Percentiles rank a stretch among this genome's conserved stretches.
These are phyloP conservation scores for Anastrepha ludens DNA, from an alignment of 1,140 invertebrate species.

Conservation along the genomic window DNA sequence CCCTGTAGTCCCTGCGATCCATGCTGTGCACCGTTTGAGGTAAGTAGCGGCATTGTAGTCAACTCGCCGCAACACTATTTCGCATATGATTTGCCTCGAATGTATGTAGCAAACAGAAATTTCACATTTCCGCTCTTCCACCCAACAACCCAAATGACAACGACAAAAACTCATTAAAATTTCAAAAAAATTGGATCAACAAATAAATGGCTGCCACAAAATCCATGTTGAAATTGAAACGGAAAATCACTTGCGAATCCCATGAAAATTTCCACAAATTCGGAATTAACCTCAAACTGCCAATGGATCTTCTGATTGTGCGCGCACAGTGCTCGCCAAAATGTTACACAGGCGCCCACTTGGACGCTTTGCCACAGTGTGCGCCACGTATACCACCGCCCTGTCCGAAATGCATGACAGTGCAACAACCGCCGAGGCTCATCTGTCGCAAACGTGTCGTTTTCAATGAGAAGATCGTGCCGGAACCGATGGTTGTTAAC, in stretches of 20 bases:
- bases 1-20: constrained; percentile 67
- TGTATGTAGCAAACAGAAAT: constrained; percentile 39
- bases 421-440: constrained; percentile 69
- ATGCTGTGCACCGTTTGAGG: constrained; percentile 70
- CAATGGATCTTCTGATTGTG: not conserved
- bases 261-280: not conserved
- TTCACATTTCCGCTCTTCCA: constrained; percentile 39
- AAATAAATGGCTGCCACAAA: too few species aligned
- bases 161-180: not conserved
- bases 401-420: constrained; percentile 68
- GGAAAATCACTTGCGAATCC: not conserved
- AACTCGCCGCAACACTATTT: not conserved
- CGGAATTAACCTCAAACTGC: not conserved
- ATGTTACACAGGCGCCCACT: constrained; percentile 67
- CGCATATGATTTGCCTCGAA: constrained; percentile 27
- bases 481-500: constrained; percentile 70
- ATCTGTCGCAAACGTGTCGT: constrained; percentile 71
- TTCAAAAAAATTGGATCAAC: not conserved
- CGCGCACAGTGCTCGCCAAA: constrained; percentile 65
- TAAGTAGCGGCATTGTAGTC: constrained; percentile 57
- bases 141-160: constrained; percentile 30
- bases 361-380: constrained; percentile 69
- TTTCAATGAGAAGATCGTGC: constrained; percentile 68
- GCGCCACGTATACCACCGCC: constrained; percentile 69
- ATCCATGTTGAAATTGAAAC: too few species aligned